Conservation (phyloP, 1,140 invertebrate species). For the Brachionus koreanus region DNA sequence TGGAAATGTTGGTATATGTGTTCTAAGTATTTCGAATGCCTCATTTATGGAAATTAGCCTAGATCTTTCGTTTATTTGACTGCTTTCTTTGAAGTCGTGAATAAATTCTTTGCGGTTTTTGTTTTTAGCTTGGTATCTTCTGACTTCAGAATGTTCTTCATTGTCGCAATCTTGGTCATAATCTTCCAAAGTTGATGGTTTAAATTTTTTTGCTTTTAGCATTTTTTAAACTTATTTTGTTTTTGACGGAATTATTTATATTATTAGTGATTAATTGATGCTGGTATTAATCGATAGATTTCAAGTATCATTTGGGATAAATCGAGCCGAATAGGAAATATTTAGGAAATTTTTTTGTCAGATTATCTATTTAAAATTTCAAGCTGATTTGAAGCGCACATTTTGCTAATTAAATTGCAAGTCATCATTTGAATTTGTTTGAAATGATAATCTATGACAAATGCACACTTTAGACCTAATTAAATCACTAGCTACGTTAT, state of each 20-base stretch:
- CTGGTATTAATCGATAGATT: not conserved
- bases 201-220: not conserved
- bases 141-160: not conserved
- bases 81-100: not conserved
- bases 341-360: conserved; percentile 40
- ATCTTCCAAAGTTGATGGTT: not conserved
- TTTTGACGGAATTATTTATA: not conserved
- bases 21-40: conserved; percentile 55
- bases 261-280: not conserved
- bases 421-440: conserved; percentile 5
- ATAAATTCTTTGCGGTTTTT: not conserved
- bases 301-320: conserved; percentile 29
- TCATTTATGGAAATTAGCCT: conserved; percentile 37
- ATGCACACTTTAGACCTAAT: not conserved
- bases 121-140: not conserved
- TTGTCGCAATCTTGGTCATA: not conserved
- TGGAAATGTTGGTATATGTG: conserved; percentile 93
- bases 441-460: conserved; percentile 32
- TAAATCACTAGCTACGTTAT: not conserved
- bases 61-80: not conserved
- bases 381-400: conserved; percentile 8
- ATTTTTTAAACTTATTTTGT: not conserved
- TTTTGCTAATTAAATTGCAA: conserved; percentile 18
- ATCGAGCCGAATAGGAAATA: conserved; percentile 26
- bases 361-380: conserved; percentile 34